A percentile compares a stretch with the other conserved stretches of the same genome.
Conservation (phyloP, 2,797 vertebrate species). For the Lepus townsendii region DNA sequence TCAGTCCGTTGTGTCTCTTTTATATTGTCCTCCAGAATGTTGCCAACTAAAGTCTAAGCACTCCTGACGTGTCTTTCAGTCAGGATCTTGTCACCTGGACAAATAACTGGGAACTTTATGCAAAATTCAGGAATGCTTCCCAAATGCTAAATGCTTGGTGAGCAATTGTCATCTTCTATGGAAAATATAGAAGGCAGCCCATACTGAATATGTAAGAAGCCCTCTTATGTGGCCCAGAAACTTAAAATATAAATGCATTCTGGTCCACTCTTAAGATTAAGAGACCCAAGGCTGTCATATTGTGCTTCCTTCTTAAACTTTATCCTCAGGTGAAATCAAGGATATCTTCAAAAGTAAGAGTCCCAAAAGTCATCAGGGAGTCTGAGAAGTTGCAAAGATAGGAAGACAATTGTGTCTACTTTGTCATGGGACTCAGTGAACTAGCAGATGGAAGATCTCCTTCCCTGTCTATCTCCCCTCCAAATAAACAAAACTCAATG, state of each 20-base stretch:
- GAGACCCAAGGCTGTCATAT: not conserved
- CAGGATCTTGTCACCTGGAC: not conserved
- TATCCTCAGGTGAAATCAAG: constrained; percentile 8
- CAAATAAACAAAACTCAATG: too few species aligned
- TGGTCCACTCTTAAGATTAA: not conserved
- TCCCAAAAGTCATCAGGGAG: not conserved
- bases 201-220: not conserved
- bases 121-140: not conserved
- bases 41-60: not conserved
- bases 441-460: too few species aligned
- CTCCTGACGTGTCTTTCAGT: not conserved
- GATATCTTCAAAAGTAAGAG: constrained; percentile 15
- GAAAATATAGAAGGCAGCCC: not conserved
- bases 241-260: not conserved
- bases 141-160: not conserved
- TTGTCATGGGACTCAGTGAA: not conserved
- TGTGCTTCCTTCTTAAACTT: not conserved
- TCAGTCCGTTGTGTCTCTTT: not conserved
- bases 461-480: too few species aligned
- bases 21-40: not conserved
- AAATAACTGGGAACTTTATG: not conserved
- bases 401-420: not conserved
- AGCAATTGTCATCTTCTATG: not conserved
- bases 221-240: not conserved
- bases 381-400: not conserved